Evolutionary conservation across 2,888 invertebrate species (phyloP), one percentile per base, ranked within the genome.

Genomic region (Tineola bisselliella): DNA sequence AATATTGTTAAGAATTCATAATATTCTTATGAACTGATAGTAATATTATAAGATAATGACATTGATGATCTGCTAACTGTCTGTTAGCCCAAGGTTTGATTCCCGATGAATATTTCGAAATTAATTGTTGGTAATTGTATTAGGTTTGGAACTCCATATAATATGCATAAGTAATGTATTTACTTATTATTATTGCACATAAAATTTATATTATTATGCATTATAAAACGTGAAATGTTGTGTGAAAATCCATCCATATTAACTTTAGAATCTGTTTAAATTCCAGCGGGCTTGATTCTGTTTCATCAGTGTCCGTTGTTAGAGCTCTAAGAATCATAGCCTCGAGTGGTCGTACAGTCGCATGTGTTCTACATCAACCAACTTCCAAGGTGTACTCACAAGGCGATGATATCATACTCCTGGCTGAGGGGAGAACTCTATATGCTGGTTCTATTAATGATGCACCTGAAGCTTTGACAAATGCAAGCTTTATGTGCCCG

Each of bases 351-450:
- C 86, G 93, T 44, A 93, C 92, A 0, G 89, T 94, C 6, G 90
- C 91, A 15, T 93, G 93, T 68, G 91, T 93, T n/a, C 89, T 94
- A 64, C 94, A 94, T 79, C 94, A 94, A 69, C 94, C 94, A 0
- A 92, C 92, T 44, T 93, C 93, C 48, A 90, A 90, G 64, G 88
- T 94, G 60, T 92, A 93, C 76, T 89, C 90, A 59, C 89, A 89
- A 66, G 93, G 94, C 66, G 93, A 94, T 73, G 90, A 93, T 81
- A 78, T 94, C 63, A 88, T 93, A 65, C 84, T 94, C 52, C 76
- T 94, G 15, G 89, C 91, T 0, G 89, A 88, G 59, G 94, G 94
- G 0, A 88, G 88, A 65, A 91, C 91, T 54, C 79, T 93, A 13
- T 94, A 92, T 70, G 89, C 90, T 12, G 94, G 94, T 0, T 81